These are phyloP conservation scores for Drosophila kanapiae DNA, from an alignment of 1,140 invertebrate genomes.

Conservation along the genomic window DNA sequence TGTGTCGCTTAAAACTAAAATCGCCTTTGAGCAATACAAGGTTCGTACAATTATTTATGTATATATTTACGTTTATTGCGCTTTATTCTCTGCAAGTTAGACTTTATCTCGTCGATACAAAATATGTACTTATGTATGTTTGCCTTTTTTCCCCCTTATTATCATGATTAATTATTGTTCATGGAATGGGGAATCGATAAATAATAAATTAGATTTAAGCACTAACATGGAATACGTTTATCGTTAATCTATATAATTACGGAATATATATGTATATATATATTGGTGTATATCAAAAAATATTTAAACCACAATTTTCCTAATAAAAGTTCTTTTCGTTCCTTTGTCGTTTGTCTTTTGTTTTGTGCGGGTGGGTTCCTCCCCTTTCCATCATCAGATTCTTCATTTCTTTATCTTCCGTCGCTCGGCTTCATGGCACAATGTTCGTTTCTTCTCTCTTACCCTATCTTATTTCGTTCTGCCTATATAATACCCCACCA, in stretches of 20 bases:
- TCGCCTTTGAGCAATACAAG: slow-evolving; percentile 42
- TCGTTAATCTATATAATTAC: slow-evolving; percentile 40
- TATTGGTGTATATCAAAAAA: slow-evolving; percentile 48
- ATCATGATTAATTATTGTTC: slow-evolving; percentile 28
- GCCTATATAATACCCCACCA: slow-evolving; percentile 1
- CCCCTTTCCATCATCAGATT: slow-evolving; percentile 22
- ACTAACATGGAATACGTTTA: slow-evolving; percentile 72
- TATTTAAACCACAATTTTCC: slow-evolving; percentile 49
- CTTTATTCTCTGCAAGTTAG: slow-evolving; percentile 38
- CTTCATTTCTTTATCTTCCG: slow-evolving; percentile 25
- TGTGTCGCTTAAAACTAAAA: slow-evolving; percentile 42
- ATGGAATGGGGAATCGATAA: slow-evolving; percentile 25
- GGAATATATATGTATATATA: slow-evolving; percentile 56
- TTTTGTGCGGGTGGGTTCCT: slow-evolving; percentile 37
- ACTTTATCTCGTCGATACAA: slow-evolving; percentile 42
- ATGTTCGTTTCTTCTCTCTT: slow-evolving; percentile 36
- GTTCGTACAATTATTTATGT: slow-evolving; percentile 14
- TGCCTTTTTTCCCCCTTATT: background rate
- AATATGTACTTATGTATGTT: background rate
- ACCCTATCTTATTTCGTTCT: background rate
- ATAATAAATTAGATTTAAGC: slow-evolving; percentile 82
- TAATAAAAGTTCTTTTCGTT: slow-evolving; percentile 43
- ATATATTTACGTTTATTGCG: background rate
- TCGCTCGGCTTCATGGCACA: slow-evolving; percentile 65
- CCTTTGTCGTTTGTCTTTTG: slow-evolving; percentile 34